Evolutionary conservation across 2,113 vertebrate species (phyloP), one percentile per base, ranked within the genome.

Genomic region (Cervus canadensis): DNA sequence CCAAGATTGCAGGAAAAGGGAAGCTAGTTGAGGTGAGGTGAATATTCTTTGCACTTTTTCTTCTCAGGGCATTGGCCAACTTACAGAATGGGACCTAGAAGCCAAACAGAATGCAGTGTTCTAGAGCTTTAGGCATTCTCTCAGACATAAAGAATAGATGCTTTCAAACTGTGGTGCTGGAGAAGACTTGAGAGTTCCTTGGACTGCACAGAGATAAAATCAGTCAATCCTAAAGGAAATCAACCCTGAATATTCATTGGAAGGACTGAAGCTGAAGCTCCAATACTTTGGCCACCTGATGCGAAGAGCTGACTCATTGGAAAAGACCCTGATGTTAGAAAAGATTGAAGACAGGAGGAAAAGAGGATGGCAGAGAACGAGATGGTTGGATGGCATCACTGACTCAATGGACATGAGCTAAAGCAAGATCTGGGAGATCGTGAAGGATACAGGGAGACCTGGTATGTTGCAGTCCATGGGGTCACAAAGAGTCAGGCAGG

Each of bases 401-500:
- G 64, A 67, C 33, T 67, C 33, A 67, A 21, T 36, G 64, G 64
- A 67, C 62, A 10, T 67, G 33, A 67, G 16, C 8, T 67, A 10
- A n/a, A 67, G 33, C 64, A 67, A 36, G 8, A 36, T 67, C 64
- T 1, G 8, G 33, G 64, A 67, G 33, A 67, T 36, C 17, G 64
- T 21, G 33, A 67, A 67, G 33, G 64, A 67, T 36, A 67, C 64
- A 36, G 64, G 4, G 17, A 67, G 8, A 21, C 17, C 33, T 36
- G 33, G 33, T 67, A 67, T 67, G 64, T 11, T n/a, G 64, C 64
- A 67, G 64, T 67, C 64, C 64, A 67, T 67, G 33, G 33, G 17
- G 64, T 67, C 33, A 19, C 33, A 36, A 67, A 36, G 64, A 67
- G 64, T 21, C 0, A 0, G 8, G 33, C 64, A 67, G 0, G 1